Evolutionary conservation across 2,797 vertebrate genomes (phyloP), one percentile per base, ranked within the genome.

Genomic region (Chelon labrosus): DNA sequence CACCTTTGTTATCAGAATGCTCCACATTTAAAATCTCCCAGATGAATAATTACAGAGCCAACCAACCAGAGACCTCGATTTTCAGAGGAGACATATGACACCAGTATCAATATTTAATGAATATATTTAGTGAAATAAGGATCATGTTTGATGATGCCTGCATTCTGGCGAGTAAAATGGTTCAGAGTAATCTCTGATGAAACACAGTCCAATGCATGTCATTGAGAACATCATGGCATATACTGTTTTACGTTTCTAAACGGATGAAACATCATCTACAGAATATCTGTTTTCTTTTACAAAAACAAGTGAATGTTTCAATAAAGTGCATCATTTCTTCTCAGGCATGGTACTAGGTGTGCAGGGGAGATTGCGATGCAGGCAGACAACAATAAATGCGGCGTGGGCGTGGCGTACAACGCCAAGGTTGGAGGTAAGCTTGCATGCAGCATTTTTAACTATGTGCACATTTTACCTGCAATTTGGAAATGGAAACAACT

Each of bases 281-380:
- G 25, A 27, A 27, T 3, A 4, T 44, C 14, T 44, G 41, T 44
- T 44, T 46, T 41, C 39, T 56, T 57, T 56, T 16, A 47, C 9
- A 49, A 4, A 41, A 25, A 55, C 7, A 46, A 50, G 4, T 22
- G 39, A 46, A 22, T 52, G 52, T 44, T 20, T 60, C 1, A 49
- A 12, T 56, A 20, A 57, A 65, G 4, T 46, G 49, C 71, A 6
- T 46, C 4, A 8, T 73, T 85, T 90, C 79, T 85, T 67, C 67
- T 61, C 65, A 99, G 98, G 82, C 98, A 99, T 47, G 98, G 98
- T 19, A 99, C 98, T 31, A 93, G 98, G 56, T 99, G 98, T 89
- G 98, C 98, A 19, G 98, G 98, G 69, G 98, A 99, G 92, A 97
- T 99, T 60, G 97, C 97, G 22, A 99, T 99, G 98, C 96, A 98